Base-by-base conservation (phyloP, 2,797 vertebrate genomes). In the Mus minutoides region DNA sequence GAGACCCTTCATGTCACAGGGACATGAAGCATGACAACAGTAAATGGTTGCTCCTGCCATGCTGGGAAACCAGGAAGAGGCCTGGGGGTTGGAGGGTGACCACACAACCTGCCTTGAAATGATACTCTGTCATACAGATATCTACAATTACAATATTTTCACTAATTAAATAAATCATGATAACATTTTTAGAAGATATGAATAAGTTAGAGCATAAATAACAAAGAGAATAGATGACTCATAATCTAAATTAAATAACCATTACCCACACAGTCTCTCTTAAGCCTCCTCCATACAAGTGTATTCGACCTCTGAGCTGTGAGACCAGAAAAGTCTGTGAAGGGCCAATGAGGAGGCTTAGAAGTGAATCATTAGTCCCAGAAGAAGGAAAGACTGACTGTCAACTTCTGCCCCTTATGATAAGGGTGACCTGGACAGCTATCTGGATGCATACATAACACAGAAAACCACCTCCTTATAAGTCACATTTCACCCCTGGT, bases 221-320 rank as follows among this genome's bases (percentile, higher is more conserved):
- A 26, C 91, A 84, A 69, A 79, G 60, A 71, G 40, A 78, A 87
- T 54, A 78, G 26, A 75, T 88, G 91, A 95, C 64, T 94, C 94
- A 78, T 29, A 85, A 43, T 92, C 90, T 69, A 92, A 93, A 95
- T 83, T 40, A 94, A 94, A 58, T 83, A 94, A 52, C 40, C 92
- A 43, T 89, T 75, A 95, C 71, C 24, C 13, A 83, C 8, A 34
- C 13, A n/a, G 34, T 77, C 67, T 97, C 90, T 37, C 29, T 43
- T 54, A 88, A 46, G 4, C 54, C 24, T 76, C 26, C 69, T 56
- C 11, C 52, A 71, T 4, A 26, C 6, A 60, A 86, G 14, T 40
- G 29, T 14, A 29, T 16, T n/a, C 46, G 29, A 22, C 40, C 49
- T 54, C 73, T 60, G 60, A 58, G 49, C 46, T 93, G 34, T 31